Evolutionary conservation across 1,140 invertebrate species (phyloP), one percentile per base, ranked within the genome.

Genomic region (Sycobia sp.): DNA sequence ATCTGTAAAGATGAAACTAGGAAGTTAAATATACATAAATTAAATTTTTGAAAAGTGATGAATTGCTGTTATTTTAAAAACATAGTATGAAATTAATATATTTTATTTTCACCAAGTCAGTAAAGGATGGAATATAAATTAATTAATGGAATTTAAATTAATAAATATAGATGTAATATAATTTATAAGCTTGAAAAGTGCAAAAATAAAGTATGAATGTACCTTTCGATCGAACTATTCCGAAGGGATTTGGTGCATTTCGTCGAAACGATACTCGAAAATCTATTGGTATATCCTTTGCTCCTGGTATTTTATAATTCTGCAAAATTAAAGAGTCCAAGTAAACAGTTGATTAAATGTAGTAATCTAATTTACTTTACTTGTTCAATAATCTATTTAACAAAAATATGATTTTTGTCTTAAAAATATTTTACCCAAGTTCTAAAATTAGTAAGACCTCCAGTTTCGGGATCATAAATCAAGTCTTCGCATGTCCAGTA

Each of bases 201-300:
- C 29, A 32, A 32, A n/a, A n/a, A n/a, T n/a, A n/a, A n/a, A n/a
- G n/a, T n/a, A n/a, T n/a, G 16, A 22, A 58, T 13, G 18, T 84
- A 93, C 91, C 85, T 87, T 94, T 94, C 1, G 91, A 92, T 25
- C 90, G 82, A 16, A 92, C 78, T 38, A 93, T 86, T 11, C 91
- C 91, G 16, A 81, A 67, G 2, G 84, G 82, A 78, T 91, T 93
- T 1, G 86, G 80, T 20, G 85, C 82, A 73, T 92, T 90, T 68
- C 86, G 86, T 22, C 87, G 73, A 27, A 96, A 84, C 55, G 87
- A 87, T 11, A 95, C 82, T 39, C 91, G 85, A 73, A 95, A 90
- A 80, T 95, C 92, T 14, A 89, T 85, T 8, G 93, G 93, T 64
- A 95, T 94, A 73, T 95, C 93, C 76, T 91, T 92, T 1, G 88